Evolutionary conservation across 2,888 invertebrate species (phyloP).

Genomic region (Halocaridina rubra): DNA sequence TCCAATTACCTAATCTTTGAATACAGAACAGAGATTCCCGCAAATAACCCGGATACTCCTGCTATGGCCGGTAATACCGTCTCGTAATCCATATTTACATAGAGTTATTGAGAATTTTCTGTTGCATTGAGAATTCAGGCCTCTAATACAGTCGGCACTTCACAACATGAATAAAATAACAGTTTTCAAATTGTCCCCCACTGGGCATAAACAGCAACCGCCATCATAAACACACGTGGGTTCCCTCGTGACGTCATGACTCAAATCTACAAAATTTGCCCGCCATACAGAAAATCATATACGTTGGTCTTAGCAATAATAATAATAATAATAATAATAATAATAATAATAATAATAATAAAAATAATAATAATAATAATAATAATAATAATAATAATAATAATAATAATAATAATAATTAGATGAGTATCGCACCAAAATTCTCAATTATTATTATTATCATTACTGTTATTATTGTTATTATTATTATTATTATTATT

Average conservation of each 20-base stretch:
- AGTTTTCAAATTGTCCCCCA: not conserved
- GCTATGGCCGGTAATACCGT: constrained; percentile 40
- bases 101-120: too few relatives aligned
- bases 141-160: not conserved
- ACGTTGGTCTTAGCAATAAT: not conserved
- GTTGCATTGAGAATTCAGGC: not conserved
- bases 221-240: not conserved
- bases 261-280: too few relatives aligned
- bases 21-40: constrained; percentile 41
- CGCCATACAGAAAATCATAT: too few relatives aligned
- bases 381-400: not conserved
- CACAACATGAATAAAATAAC: not conserved
- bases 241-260: not conserved
- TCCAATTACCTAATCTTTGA: constrained; percentile 28
- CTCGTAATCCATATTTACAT: constrained; percentile 31
- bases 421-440: too few relatives aligned
- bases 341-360: not conserved
- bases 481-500: too few relatives aligned
- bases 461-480: too few relatives aligned
- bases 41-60: constrained; percentile 46
- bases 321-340: not conserved
- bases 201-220: not conserved
- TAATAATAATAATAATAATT: too few relatives aligned
- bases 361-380: not conserved
- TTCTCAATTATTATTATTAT: too few relatives aligned